Percentiles rank a stretch among this genome's conserved stretches.
These are phyloP conservation scores for Stigmatopora argus DNA, from an alignment of 2,113 vertebrate genomes.

Conservation along the genomic window DNA sequence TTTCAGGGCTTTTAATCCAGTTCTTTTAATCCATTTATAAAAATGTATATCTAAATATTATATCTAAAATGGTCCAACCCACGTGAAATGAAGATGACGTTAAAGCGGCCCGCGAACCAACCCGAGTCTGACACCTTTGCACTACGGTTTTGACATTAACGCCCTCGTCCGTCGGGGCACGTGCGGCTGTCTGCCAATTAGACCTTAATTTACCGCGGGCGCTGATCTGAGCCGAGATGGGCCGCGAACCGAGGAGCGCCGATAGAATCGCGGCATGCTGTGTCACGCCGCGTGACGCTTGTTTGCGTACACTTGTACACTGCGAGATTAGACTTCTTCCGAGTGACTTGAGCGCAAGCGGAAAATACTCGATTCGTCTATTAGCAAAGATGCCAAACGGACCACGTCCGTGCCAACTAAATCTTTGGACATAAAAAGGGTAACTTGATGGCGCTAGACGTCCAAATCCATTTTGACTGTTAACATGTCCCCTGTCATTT, in stretches of 20 bases:
- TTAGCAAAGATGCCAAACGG: too few relatives aligned
- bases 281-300: constrained; percentile 18
- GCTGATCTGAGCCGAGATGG: constrained; percentile 22
- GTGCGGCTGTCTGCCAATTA: constrained; percentile 17
- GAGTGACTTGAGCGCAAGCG: neutral
- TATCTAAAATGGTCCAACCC: too few relatives aligned
- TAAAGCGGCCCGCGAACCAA: too few relatives aligned
- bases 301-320: neutral
- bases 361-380: neutral
- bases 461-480: too few relatives aligned
- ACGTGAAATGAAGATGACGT: too few relatives aligned
- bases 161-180: constrained; percentile 5
- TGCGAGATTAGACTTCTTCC: neutral
- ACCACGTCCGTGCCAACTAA: neutral
- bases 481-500: neutral
- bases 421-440: too few relatives aligned
- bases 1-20: too few relatives aligned
- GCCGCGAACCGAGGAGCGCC: constrained; percentile 8
- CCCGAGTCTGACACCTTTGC: too few relatives aligned
- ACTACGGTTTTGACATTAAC: constrained; percentile 13
- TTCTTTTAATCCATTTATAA: too few relatives aligned
- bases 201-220: constrained; percentile 11
- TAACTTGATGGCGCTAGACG: too few relatives aligned
- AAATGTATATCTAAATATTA: too few relatives aligned
- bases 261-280: constrained; percentile 25